phyloP scores from a whole-genome alignment of 2,888 invertebrate species.

The Polydrusus cervinus region DNA sequence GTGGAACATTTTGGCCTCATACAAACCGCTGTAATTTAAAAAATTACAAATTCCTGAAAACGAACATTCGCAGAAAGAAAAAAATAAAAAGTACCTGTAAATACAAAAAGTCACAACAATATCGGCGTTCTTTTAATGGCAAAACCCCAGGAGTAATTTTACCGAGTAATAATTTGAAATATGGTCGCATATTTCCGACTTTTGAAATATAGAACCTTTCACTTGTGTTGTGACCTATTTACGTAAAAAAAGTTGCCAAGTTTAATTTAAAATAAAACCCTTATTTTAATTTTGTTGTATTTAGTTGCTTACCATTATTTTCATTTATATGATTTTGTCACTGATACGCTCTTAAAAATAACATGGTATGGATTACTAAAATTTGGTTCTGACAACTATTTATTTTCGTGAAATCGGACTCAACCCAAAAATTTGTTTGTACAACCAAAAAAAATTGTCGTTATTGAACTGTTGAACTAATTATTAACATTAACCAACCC shows the following conservation, averaged over 20 bases:
- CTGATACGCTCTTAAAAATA: no score
- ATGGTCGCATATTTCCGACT: conserved; percentile 29
- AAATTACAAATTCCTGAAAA: conserved; percentile 35
- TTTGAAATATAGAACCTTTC: conserved; percentile 15
- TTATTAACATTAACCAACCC: no score
- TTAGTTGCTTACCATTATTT: no score
- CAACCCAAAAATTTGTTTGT: no score
- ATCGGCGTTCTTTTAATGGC: conserved; percentile 34
- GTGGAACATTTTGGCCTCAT: neutral
- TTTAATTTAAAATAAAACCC: neutral
- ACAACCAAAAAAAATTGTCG: no score
- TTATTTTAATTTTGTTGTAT: neutral
- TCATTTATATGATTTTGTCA: no score
- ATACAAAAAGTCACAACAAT: conserved; percentile 23
- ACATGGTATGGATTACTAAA: no score
- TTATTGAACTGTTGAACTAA: no score
- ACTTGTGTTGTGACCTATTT: conserved; percentile 40
- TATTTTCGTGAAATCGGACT: no score
- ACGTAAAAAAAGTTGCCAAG: conserved; percentile 9
- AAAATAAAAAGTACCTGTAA: conserved; percentile 23
- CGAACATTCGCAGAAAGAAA: conserved; percentile 17
- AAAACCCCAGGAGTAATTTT: conserved; percentile 41
- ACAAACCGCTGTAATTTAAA: conserved; percentile 17
- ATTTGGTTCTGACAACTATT: no score
- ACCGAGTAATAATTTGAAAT: conserved; percentile 47